A percentile compares a stretch with the other conserved stretches of the same genome.
Evolutionary conservation across 2,888 invertebrate species (phyloP).

Genomic region (Gerris lacustris): DNA sequence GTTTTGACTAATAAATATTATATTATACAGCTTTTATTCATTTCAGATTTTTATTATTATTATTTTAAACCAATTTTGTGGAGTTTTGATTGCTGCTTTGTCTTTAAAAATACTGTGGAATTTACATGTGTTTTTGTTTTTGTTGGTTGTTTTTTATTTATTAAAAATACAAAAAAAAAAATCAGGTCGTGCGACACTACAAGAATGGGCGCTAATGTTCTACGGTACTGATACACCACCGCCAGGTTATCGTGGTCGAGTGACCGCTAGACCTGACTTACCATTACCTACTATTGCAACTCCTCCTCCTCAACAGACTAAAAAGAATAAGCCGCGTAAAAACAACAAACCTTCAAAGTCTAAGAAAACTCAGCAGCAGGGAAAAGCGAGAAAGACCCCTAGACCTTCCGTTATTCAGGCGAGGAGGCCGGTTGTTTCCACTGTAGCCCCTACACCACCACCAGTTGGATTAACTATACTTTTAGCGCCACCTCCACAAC

Average conservation of each 20-base stretch:
- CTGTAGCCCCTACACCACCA: conserved; percentile 22
- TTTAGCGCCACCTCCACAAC: conserved; percentile 36
- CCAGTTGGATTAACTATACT: conserved; percentile 33
- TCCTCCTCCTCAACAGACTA: conserved; percentile 21
- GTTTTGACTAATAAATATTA: no score
- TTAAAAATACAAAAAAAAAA: no score
- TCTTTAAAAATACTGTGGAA: no score
- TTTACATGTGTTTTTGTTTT: no score
- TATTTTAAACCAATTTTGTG: no score
- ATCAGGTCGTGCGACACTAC: conserved; percentile 71
- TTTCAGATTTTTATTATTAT: no score
- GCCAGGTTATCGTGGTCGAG: conserved; percentile 24
- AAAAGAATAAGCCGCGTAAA: conserved; percentile 47
- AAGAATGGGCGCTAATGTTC: conserved; percentile 86
- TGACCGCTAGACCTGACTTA: conserved; percentile 26
- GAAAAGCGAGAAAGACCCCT: conserved; percentile 23
- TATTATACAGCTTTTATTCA: no score
- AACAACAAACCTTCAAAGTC: conserved; percentile 40
- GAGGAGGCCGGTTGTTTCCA: conserved; percentile 26
- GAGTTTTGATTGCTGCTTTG: no score
- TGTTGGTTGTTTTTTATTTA: no score
- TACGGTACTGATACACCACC: conserved; percentile 65
- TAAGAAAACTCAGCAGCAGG: conserved; percentile 44
- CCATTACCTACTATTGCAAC: conserved; percentile 20
- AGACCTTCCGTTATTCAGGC: conserved; percentile 27